Evolutionary conservation across 2,113 vertebrate genomes (phyloP), one percentile per base, ranked within the genome.

Genomic region (Elephas maximus): DNA sequence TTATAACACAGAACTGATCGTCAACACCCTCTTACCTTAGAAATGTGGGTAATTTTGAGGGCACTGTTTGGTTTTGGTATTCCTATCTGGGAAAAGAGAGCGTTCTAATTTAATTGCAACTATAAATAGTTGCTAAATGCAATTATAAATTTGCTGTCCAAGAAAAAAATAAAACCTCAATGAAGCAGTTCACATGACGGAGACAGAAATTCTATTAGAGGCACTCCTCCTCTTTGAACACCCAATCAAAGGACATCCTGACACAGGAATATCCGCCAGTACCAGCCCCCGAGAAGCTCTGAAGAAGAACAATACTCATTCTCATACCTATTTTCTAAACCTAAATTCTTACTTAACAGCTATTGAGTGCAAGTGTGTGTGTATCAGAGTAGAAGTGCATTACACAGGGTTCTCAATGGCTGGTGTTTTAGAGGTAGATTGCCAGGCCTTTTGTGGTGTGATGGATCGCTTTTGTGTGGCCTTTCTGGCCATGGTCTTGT

Each of bases 121-220:
- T n/a, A 71, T 14, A 33, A 14, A 33, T 71, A 71, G 67, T 11
- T 71, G 30, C 14, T 89, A 89, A 96, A 85, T 87, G 71, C 41
- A 95, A 74, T 33, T 63, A 91, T 45, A 51, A 81, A 26, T 12
- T n/a, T 91, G 23, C 53, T 88, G 10, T 82, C 28, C 0, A 0
- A 28, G 30, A 14, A 8, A 8, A 24, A 8, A 10, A 28, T 37
- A n/a, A 6, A 12, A 14, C 37, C 84, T 94, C 41, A 37, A 69
- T 88, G 26, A 91, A 94, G 82, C 15, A 73, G 37, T 48, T 85
- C 78, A 88, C 37, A 65, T 37, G 28, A 83, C 44, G 88, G 82
- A 71, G 53, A 77, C 3, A 79, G 57, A 76, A 79, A 91, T 85
- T 88, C 14, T 57, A 93, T 79, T 3, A 80, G 26, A 76, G 7